Evolutionary conservation across 1,140 invertebrate species (phyloP).

Genomic region (Habropoda laboriosa): DNA sequence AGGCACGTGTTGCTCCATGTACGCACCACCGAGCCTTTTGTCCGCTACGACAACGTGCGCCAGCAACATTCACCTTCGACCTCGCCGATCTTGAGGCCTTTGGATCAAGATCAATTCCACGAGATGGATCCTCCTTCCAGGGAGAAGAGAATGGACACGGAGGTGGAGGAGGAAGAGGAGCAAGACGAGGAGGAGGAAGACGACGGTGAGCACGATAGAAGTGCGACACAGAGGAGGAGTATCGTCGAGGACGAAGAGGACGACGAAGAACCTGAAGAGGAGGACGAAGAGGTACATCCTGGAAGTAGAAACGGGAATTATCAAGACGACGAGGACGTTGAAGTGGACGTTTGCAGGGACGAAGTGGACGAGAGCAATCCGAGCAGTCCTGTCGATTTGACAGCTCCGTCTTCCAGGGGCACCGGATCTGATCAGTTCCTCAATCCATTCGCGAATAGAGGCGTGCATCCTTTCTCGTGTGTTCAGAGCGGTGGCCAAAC

Average conservation of each 20-base stretch:
- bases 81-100: conserved; percentile 51
- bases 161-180: conserved; percentile 68
- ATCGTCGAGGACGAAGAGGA: conserved; percentile 64
- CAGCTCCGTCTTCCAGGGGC: conserved; percentile 74
- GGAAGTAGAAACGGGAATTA: conserved; percentile 66
- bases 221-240: conserved; percentile 8
- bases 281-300: conserved; percentile 67
- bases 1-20: conserved; percentile 75
- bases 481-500: conserved; percentile 67
- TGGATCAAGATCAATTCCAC: conserved; percentile 61
- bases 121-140: conserved; percentile 46
- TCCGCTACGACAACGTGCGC: conserved; percentile 71
- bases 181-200: conserved; percentile 62
- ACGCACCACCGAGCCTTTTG: conserved; percentile 72
- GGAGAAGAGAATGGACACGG: conserved; percentile 67
- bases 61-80: conserved; percentile 58
- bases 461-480: conserved; percentile 71
- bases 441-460: conserved; percentile 69
- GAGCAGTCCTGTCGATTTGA: conserved; percentile 79
- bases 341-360: conserved; percentile 77
- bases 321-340: conserved; percentile 76
- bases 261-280: conserved; percentile 65
- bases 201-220: conserved; percentile 45
- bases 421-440: conserved; percentile 69
- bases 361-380: conserved; percentile 74